These are phyloP conservation scores for Lycopodina hypogea DNA, from an alignment of 37 sponge, comb jelly and placozoan species.

Conservation along the genomic window DNA sequence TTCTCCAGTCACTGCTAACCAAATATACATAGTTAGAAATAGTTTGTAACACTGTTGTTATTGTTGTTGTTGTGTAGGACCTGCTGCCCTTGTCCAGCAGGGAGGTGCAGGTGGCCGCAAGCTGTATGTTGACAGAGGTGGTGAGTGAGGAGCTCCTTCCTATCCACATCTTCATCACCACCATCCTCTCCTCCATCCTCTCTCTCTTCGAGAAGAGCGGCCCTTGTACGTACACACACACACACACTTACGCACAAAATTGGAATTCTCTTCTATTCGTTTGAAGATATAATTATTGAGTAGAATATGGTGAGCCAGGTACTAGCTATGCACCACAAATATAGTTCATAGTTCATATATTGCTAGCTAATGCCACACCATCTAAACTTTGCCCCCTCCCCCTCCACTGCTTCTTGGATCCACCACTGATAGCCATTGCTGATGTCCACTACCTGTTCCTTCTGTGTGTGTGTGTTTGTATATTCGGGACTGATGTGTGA, in stretches of 20 bases:
- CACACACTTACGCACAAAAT: too few relatives aligned
- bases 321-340: too few relatives aligned
- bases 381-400: not conserved
- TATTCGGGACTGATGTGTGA: too few relatives aligned
- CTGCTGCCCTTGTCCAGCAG: constrained; percentile 1
- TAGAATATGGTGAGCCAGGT: too few relatives aligned
- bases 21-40: not conserved
- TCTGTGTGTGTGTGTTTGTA: too few relatives aligned
- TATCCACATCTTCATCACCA: constrained; percentile 24
- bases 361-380: not conserved
- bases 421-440: too few relatives aligned
- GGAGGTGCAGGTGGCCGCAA: constrained; percentile 24
- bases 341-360: too few relatives aligned
- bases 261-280: too few relatives aligned
- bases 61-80: not conserved
- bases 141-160: constrained; percentile 21
- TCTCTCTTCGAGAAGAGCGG: constrained; percentile 23
- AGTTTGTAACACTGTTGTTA: not conserved
- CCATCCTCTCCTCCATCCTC: constrained; percentile 28
- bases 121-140: constrained; percentile 1
- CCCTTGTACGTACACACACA: constrained; percentile 12
- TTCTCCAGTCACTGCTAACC: too few relatives aligned
- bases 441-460: too few relatives aligned
- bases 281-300: too few relatives aligned
- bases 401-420: not conserved